Evolutionary conservation across 2,113 vertebrate species (phyloP), one percentile per base, ranked within the genome.

Genomic region (Gallinago media): DNA sequence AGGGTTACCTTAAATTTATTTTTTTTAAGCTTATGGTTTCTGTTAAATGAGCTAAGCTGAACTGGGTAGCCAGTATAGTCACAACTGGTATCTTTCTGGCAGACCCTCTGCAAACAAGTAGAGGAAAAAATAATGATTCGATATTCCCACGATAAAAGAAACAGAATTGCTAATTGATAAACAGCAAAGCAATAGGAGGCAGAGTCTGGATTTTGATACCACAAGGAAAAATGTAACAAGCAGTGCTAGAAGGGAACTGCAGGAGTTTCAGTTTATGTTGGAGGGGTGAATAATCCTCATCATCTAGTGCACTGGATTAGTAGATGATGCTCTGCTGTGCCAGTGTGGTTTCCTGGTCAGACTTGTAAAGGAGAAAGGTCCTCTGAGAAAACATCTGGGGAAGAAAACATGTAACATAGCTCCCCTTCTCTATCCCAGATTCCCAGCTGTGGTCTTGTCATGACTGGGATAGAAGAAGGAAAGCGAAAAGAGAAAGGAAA

Each of bases 151-250:
- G 23, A 47, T 66, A 82, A 68, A 94, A 93, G 58, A 71, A 76
- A 79, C 23, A 56, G 80, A 85, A 89, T 70, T 77, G 38, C 34
- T 96, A 96, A 97, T 68, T 92, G 93, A 90, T 96, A 94, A 92
- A 79, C 54, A 94, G 50, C n/a, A 47, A 85, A 79, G 47, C 49
- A 90, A 84, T 34, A 72, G 22, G n/a, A 83, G 9, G 21, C 27
- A 90, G 74, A 78, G 16, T 47, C 46, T 88, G 68, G 20, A 78
- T 73, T 91, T 92, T 84, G 23, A 78, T 90, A 66, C 22, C 11
- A 36, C 8, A 15, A 31, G 19, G 15, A 27, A 74, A 85, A 82
- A 56, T 4, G 2, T 20, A 26, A 46, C 36, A 38, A n/a, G 21
- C 66, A 74, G 32, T 3, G 34, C 21, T 44, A 42, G 42, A 56